phyloP scores from a whole-genome alignment of 2,888 invertebrate genomes.

The Philaethria dido region DNA sequence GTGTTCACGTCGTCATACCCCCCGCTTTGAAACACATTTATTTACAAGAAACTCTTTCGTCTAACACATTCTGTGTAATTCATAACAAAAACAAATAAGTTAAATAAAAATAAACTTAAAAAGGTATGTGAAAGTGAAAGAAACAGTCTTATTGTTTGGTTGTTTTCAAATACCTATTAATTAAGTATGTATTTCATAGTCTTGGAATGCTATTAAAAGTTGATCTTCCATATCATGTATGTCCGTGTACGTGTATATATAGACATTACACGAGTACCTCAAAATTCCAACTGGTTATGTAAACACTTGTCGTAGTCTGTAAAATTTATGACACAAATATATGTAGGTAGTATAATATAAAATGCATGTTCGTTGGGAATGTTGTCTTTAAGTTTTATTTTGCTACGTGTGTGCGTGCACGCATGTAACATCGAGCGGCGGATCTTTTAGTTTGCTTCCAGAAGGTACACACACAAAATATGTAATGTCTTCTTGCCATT shows the following conservation, averaged over 20 bases:
- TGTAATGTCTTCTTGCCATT: neutral
- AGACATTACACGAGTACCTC: slow-evolving; percentile 21
- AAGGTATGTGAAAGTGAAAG: slow-evolving; percentile 1
- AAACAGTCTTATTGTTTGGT: neutral
- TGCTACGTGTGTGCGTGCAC: slow-evolving; percentile 47
- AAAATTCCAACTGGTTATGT: slow-evolving; percentile 65
- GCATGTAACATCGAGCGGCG: slow-evolving; percentile 33
- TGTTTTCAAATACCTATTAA: neutral
- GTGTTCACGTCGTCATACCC: slow-evolving; percentile 50
- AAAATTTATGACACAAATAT: slow-evolving; percentile 73
- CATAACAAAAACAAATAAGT: slow-evolving; percentile 36
- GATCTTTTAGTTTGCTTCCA: slow-evolving; percentile 32
- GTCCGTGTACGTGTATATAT: slow-evolving; percentile 1
- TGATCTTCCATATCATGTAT: neutral
- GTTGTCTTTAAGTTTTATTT: slow-evolving; percentile 65
- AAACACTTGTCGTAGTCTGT: slow-evolving; percentile 71
- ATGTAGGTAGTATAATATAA: slow-evolving; percentile 49
- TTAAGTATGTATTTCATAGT: neutral
- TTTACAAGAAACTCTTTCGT: slow-evolving; percentile 51
- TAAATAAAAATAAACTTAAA: slow-evolving; percentile 29
- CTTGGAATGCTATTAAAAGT: neutral
- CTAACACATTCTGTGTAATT: slow-evolving; percentile 35
- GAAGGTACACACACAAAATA: neutral
- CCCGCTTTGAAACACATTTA: slow-evolving; percentile 57
- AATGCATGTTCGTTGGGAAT: slow-evolving; percentile 64